phyloP scores from a whole-genome alignment of 2,113 vertebrate species.

The Myiopsitta monachus region DNA sequence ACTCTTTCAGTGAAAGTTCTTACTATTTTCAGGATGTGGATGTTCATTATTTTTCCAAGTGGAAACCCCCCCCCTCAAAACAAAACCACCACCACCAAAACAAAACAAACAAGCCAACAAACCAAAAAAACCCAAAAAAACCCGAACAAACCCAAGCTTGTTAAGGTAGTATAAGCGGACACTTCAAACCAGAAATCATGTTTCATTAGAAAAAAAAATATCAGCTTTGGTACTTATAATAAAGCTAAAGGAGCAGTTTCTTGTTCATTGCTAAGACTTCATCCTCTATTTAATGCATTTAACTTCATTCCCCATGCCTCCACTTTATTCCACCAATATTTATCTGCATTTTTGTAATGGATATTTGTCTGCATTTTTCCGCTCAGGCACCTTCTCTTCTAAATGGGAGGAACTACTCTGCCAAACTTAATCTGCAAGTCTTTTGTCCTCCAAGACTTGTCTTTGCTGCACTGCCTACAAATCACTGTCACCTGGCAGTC shows the following conservation, averaged over 20 bases:
- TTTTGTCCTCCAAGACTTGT: background rate
- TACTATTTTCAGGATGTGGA: background rate
- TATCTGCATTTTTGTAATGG: background rate
- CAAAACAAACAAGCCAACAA: background rate
- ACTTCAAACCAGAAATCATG: background rate
- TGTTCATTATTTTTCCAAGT: background rate
- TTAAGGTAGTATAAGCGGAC: background rate
- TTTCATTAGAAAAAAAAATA: background rate
- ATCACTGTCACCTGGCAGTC: conserved; percentile 8
- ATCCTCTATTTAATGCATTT: background rate
- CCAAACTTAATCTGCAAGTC: background rate
- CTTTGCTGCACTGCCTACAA: conserved; percentile 20
- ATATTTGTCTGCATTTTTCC: background rate
- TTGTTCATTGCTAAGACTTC: background rate
- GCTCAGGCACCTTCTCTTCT: background rate
- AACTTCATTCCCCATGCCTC: background rate
- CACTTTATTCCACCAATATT: background rate
- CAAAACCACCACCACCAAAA: background rate
- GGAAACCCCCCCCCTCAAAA: background rate
- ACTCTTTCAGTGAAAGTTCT: background rate
- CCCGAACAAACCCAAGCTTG: background rate
- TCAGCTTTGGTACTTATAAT: background rate
- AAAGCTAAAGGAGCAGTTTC: background rate
- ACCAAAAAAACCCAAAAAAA: no score
- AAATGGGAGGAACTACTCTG: background rate